phyloP scores from a whole-genome alignment of 2,888 invertebrate genomes.

The Blastobasis adustella region DNA sequence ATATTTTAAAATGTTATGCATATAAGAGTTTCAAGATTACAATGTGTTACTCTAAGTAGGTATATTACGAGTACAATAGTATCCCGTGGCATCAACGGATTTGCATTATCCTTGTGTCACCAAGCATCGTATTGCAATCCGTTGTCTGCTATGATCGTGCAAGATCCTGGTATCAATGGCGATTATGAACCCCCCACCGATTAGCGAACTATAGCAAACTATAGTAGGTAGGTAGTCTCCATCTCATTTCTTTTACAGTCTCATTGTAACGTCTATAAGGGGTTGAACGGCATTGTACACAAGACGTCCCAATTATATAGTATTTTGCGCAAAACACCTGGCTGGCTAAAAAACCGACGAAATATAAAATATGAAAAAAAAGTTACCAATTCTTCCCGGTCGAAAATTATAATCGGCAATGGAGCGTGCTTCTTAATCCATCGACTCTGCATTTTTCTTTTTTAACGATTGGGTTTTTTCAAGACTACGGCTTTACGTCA shows the following conservation, averaged over 20 bases:
- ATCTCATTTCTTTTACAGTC: constrained; percentile 20
- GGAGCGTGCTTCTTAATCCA: constrained; percentile 61
- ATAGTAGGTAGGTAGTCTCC: constrained; percentile 4
- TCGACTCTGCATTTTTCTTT: constrained; percentile 28
- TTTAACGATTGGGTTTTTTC: constrained; percentile 16
- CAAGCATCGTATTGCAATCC: too few relatives aligned
- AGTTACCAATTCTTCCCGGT: constrained; percentile 34
- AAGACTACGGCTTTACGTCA: constrained; percentile 28
- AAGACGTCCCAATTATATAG: constrained; percentile 57
- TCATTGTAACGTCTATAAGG: constrained; percentile 7
- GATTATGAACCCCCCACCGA: constrained; percentile 28
- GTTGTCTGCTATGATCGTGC: too few relatives aligned
- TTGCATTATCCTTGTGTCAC: too few relatives aligned
- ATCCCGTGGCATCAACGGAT: too few relatives aligned
- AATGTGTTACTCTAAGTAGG: too few relatives aligned
- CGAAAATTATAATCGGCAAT: constrained; percentile 63
- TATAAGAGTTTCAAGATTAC: too few relatives aligned
- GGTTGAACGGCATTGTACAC: constrained; percentile 21
- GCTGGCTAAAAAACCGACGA: constrained; percentile 26
- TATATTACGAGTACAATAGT: too few relatives aligned
- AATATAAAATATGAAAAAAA: constrained; percentile 17
- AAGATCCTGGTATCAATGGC: not conserved
- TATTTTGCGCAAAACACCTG: constrained; percentile 54
- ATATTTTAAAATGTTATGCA: too few relatives aligned
- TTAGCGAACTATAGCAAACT: constrained; percentile 1